Conservation (phyloP, 2,888 invertebrate genomes). For the Scelioninae gen. 1 region DNA sequence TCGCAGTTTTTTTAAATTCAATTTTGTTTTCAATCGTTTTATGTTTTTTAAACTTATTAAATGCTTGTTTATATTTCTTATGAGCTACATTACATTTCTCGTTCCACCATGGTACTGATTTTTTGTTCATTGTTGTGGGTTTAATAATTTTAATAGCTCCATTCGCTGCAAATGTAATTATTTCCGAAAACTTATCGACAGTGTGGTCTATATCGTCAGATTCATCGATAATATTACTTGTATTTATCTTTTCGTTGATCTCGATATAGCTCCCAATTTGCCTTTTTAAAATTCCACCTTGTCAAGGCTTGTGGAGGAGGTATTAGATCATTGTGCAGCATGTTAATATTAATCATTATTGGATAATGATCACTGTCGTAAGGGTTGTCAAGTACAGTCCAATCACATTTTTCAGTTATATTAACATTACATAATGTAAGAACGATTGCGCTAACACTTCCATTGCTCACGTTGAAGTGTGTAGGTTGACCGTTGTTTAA, state of each 20-base stretch:
- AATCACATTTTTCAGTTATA: conserved; percentile 11
- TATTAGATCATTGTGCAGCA: neutral
- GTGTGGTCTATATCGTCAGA: neutral
- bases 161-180: conserved; percentile 51
- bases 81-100: conserved; percentile 33
- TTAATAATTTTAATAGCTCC: conserved; percentile 49
- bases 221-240: neutral
- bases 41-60: conserved; percentile 47
- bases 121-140: conserved; percentile 33
- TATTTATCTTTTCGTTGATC: conserved; percentile 6
- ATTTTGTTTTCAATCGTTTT: conserved; percentile 38
- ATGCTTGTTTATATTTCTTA: conserved; percentile 52
- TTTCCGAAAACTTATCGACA: neutral
- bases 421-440: neutral
- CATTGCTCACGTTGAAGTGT: conserved; percentile 46
- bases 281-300: conserved; percentile 64
- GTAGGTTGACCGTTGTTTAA: conserved; percentile 58
- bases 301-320: neutral
- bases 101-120: conserved; percentile 71
- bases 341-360: neutral
- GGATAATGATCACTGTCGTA: conserved; percentile 65
- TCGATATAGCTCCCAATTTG: conserved; percentile 59
- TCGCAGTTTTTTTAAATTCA: conserved; percentile 19
- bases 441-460: conserved; percentile 1
- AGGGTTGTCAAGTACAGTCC: conserved; percentile 6